Evolutionary conservation across 2,888 invertebrate genomes (phyloP).

Genomic region (Volucella bombylans): DNA sequence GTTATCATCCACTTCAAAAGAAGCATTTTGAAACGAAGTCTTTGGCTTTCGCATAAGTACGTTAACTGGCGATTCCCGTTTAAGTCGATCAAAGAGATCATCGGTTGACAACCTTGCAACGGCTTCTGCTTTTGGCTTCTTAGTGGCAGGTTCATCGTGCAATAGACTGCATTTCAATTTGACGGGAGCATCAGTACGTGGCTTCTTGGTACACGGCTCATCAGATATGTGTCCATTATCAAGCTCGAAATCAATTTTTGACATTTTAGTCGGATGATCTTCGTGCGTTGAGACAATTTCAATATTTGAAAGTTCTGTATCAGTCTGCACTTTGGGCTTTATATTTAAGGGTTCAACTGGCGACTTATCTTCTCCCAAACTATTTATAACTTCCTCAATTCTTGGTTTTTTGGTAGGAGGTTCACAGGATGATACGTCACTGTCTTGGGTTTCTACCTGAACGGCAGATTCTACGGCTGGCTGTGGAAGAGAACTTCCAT

Average conservation of each 20-base stretch:
- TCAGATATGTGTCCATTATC: neutral
- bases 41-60: constrained; percentile 23
- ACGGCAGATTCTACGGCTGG: neutral
- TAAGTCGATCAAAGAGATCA: constrained; percentile 53
- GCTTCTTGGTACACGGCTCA: neutral
- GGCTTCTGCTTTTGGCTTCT: neutral
- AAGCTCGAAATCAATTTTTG: too few relatives aligned
- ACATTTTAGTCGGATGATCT: too few relatives aligned
- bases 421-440: neutral
- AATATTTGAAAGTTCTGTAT: too few relatives aligned
- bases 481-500: too few relatives aligned
- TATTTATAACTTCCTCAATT: neutral
- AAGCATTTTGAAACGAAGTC: neutral
- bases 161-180: neutral
- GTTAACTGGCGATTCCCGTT: constrained; percentile 51
- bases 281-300: too few relatives aligned
- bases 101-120: constrained; percentile 13
- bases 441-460: neutral
- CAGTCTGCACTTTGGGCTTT: too few relatives aligned
- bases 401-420: constrained; percentile 4
- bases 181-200: neutral
- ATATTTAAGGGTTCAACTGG: too few relatives aligned
- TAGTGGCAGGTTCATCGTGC: neutral
- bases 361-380: too few relatives aligned
- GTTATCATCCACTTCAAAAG: constrained; percentile 19